These are phyloP conservation scores for Dolichotis patagonum DNA, from an alignment of 2,113 vertebrate genomes.

Conservation along the genomic window DNA sequence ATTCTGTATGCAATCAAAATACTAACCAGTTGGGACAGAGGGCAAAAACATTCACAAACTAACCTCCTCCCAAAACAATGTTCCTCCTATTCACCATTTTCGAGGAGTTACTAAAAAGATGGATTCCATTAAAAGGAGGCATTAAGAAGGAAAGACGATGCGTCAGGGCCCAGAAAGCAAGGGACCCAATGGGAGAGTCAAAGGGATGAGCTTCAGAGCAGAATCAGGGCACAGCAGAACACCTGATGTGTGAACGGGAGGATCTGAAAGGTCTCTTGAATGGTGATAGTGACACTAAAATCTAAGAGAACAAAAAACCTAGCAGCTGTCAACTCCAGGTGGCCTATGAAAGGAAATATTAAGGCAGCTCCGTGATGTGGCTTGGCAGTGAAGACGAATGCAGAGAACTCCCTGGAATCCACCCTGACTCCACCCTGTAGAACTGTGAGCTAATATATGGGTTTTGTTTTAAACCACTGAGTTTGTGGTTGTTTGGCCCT, in stretches of 20 bases:
- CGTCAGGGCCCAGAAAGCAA: not conserved
- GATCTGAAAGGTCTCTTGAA: not conserved
- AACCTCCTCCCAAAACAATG: not conserved
- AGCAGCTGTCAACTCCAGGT: not conserved
- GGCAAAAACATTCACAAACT: not conserved
- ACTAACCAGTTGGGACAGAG: not conserved
- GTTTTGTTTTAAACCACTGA: not conserved
- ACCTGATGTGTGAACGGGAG: not conserved
- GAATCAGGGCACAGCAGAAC: not conserved
- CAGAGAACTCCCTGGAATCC: not conserved
- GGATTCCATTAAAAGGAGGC: not conserved
- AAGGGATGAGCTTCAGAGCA: not conserved
- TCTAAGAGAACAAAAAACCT: not conserved
- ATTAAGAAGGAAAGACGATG: not conserved
- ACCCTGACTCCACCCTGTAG: not conserved
- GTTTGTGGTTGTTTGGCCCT: not conserved
- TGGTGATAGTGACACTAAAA: not conserved
- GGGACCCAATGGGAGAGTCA: not conserved
- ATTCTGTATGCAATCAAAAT: not conserved
- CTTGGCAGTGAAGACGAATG: not conserved
- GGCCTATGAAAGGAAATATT: not conserved
- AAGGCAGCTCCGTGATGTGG: not conserved
- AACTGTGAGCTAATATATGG: not conserved
- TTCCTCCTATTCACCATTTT: not conserved
- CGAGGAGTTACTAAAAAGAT: not conserved